Conservation (phyloP, 2,113 vertebrate genomes). For the Acanthisitta chloris region DNA sequence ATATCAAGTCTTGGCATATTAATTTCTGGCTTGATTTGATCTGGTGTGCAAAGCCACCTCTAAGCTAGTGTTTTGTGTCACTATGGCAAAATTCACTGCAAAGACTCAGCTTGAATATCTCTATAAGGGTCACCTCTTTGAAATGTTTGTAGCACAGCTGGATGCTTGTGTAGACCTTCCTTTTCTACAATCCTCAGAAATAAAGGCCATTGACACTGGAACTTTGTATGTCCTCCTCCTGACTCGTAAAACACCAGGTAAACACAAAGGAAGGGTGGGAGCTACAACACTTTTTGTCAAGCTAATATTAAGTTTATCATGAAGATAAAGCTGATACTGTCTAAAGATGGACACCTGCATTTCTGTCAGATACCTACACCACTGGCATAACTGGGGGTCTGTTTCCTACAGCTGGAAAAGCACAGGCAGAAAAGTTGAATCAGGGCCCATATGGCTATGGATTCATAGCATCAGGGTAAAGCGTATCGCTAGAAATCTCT, state of each 20-base stretch:
- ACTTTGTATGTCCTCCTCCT: not conserved
- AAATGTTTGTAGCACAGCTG: conserved; percentile 18
- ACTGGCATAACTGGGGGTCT: not conserved
- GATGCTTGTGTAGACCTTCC: not conserved
- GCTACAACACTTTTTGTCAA: not conserved
- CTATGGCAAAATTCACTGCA: not conserved
- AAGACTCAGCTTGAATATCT: conserved; percentile 2
- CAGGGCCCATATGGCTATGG: not conserved
- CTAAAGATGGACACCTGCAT: not conserved
- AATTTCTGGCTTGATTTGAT: conserved; percentile 7
- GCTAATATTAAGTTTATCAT: not conserved
- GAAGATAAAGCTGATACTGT: not conserved
- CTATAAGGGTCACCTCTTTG: not conserved
- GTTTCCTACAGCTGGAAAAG: not conserved
- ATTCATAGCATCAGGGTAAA: fast-evolving
- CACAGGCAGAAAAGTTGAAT: not conserved
- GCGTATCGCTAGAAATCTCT: not conserved
- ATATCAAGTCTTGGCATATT: not conserved
- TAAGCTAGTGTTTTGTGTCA: not conserved
- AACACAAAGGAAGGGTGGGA: not conserved
- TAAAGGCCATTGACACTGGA: not conserved
- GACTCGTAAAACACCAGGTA: not conserved
- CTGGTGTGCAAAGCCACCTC: not conserved
- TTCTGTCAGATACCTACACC: not conserved
- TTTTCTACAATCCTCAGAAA: not conserved